These are phyloP conservation scores for Aporophyla lueneburgensis DNA, from an alignment of 2,888 invertebrate genomes.

Conservation along the genomic window DNA sequence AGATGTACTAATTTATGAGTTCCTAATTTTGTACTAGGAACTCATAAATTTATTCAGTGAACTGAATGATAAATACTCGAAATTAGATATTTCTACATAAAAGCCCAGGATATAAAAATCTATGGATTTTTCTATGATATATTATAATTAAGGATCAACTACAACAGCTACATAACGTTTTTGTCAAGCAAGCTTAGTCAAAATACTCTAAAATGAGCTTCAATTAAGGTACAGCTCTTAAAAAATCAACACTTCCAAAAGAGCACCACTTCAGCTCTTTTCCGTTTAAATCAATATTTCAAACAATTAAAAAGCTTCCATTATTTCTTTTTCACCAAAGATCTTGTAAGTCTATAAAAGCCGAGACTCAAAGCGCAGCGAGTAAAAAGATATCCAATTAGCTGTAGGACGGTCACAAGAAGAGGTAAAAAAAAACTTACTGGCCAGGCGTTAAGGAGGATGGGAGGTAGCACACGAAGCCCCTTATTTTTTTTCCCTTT, in stretches of 20 bases:
- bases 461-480: too few relatives aligned
- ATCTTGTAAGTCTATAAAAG: conserved; percentile 59
- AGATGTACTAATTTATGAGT: too few relatives aligned
- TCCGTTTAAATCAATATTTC: conserved; percentile 30
- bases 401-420: conserved; percentile 59
- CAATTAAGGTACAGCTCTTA: neutral
- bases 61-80: neutral
- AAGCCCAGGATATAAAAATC: neutral
- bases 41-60: too few relatives aligned
- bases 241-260: conserved; percentile 4
- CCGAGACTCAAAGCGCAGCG: conserved; percentile 46
- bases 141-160: neutral
- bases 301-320: conserved; percentile 24
- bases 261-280: neutral
- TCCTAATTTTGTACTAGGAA: neutral
- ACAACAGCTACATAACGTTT: neutral
- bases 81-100: too few relatives aligned
- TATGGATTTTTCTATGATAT: neutral
- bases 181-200: neutral
- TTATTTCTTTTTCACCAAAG: conserved; percentile 26
- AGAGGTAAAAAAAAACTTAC: conserved; percentile 70
- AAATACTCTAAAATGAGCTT: neutral
- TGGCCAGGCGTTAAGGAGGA: neutral
- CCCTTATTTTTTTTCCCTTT: too few relatives aligned
- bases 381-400: conserved; percentile 74